Evolutionary conservation across 1,140 invertebrate genomes (phyloP), one percentile per base, ranked within the genome.

Genomic region (Micrasema minimum): DNA sequence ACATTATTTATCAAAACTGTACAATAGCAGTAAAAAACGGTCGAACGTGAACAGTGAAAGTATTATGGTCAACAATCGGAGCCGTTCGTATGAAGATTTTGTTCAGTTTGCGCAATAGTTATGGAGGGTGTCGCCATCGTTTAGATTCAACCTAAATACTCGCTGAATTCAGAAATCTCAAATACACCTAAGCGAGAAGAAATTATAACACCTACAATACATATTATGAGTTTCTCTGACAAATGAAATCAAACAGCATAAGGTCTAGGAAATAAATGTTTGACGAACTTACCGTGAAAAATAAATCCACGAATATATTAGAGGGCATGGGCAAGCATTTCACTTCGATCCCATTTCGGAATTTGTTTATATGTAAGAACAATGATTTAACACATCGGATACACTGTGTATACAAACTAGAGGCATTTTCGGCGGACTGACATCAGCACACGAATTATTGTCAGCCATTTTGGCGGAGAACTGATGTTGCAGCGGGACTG

Each of bases 251-350:
- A 26, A 26, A 41, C 48, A 67, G 22, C 65, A 67, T 67, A 67
- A 67, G 65, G 65, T 43, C 37, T 48, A 9, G 16, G 26, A 14
- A 66, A 41, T 37, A 41, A 31, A 31, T 31, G 26, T 31, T 67
- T 14, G 16, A 35, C 20, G 66, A 75, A 79, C 80, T 88, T 81
- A 90, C 89, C 87, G 87, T 88, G 79, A 87, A 87, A 78, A 89
- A 90, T 73, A 90, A 82, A 84, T 90, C 89, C 79, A 89, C 89
- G 48, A 89, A 80, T 75, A 89, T 82, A 79, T 82, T 86, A 65
- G 89, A 86, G 53, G 88, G 88, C 53, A 90, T 75, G 35, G 75
- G 76, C 22, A 77, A 77, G n/a, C n/a, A n/a, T n/a, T n/a, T n/a
- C n/a, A n/a, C n/a, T n/a, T n/a, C n/a, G 68, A 82, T 77, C 72